Percentiles rank a stretch among this genome's conserved stretches.
Evolutionary conservation across 2,888 invertebrate species (phyloP).

Genomic region (Pedicia rivosa): DNA sequence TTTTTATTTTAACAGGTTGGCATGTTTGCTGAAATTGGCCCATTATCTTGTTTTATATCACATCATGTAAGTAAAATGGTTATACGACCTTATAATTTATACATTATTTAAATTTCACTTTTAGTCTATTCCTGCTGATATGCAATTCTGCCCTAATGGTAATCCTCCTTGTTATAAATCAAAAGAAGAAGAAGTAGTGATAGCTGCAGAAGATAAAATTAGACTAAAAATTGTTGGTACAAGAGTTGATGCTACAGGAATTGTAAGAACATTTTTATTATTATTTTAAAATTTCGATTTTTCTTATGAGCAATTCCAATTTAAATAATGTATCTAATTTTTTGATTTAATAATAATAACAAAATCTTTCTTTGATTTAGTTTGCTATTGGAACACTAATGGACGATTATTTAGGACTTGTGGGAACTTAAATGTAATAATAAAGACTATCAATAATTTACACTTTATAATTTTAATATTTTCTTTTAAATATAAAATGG

Average conservation of each 20-base stretch:
- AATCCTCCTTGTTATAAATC: constrained; percentile 98
- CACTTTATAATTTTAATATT: too few relatives aligned
- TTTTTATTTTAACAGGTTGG: constrained; percentile 52
- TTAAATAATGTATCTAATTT: neutral
- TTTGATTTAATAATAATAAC: neutral
- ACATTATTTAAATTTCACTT: too few relatives aligned
- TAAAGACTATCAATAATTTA: too few relatives aligned
- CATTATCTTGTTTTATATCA: constrained; percentile 95
- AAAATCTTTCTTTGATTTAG: constrained; percentile 39
- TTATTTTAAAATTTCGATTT: constrained; percentile 7
- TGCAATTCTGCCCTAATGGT: constrained; percentile 98
- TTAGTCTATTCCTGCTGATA: constrained; percentile 95
- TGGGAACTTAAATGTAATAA: constrained; percentile 25
- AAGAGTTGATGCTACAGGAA: constrained; percentile 95
- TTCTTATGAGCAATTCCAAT: too few relatives aligned
- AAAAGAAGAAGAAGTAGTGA: constrained; percentile 94
- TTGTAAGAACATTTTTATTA: constrained; percentile 48
- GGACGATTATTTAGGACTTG: constrained; percentile 92
- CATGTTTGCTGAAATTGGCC: constrained; percentile 98
- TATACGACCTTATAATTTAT: too few relatives aligned
- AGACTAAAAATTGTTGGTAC: constrained; percentile 97
- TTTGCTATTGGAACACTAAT: constrained; percentile 98
- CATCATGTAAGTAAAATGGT: constrained; percentile 63
- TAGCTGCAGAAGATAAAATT: constrained; percentile 94
- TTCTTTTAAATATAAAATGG: too few relatives aligned